phyloP scores from a whole-genome alignment of 2,888 invertebrate species.

The Aethes cnicana region DNA sequence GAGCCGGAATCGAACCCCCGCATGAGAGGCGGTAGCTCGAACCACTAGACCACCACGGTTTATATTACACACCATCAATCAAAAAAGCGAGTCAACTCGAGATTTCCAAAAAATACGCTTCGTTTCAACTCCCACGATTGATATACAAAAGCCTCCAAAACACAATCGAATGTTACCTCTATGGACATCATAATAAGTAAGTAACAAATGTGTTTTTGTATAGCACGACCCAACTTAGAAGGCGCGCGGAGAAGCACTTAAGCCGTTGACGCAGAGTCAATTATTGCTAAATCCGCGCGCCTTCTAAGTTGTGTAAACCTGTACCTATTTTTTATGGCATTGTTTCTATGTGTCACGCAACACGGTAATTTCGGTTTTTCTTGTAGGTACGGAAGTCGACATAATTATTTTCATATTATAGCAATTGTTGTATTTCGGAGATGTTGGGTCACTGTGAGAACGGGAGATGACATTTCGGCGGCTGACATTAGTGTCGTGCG shows the following conservation, averaged over 20 bases:
- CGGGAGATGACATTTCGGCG: constrained; percentile 21
- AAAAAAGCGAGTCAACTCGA: constrained; percentile 8
- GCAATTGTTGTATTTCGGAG: constrained; percentile 55
- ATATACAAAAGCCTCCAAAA: constrained; percentile 1
- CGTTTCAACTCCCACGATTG: constrained; percentile 18
- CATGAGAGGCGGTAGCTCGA: too few relatives aligned
- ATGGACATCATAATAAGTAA: constrained; percentile 6
- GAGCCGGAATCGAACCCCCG: too few relatives aligned
- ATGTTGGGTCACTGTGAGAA: constrained; percentile 20
- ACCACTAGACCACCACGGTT: too few relatives aligned
- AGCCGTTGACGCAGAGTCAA: too few relatives aligned
- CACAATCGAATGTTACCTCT: constrained; percentile 10
- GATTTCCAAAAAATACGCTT: constrained; percentile 21
- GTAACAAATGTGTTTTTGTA: too few relatives aligned
- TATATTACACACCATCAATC: constrained; percentile 28
- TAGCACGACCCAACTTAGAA: too few relatives aligned
- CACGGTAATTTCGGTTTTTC: constrained; percentile 69
- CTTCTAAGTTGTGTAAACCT: too few relatives aligned
- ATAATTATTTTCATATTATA: constrained; percentile 77
- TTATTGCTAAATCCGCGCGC: too few relatives aligned
- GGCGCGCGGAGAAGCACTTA: too few relatives aligned
- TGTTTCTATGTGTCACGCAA: constrained; percentile 71
- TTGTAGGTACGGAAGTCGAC: constrained; percentile 65
- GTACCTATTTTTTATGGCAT: constrained; percentile 50
- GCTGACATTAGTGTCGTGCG: too few relatives aligned